phyloP scores from a whole-genome alignment of 2,113 vertebrate species.

The Zapus hudsonius region DNA sequence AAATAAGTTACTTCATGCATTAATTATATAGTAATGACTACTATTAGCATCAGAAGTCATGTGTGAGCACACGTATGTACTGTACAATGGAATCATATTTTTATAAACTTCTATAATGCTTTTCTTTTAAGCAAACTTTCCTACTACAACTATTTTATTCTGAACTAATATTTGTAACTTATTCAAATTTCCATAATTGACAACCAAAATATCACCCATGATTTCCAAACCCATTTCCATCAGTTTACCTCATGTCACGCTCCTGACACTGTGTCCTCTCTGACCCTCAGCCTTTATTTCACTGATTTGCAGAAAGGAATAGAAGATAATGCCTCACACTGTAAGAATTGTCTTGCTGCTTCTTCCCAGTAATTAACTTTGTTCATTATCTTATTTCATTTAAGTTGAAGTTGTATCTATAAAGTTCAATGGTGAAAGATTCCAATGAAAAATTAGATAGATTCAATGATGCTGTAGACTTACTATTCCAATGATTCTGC shows the following conservation, averaged over 20 bases:
- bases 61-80: accelerated
- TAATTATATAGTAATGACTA: background rate
- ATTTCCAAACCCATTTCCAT: background rate
- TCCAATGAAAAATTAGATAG: background rate
- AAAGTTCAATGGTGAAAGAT: background rate
- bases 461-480: background rate
- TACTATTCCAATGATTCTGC: background rate
- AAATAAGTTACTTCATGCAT: background rate
- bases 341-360: background rate
- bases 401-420: background rate
- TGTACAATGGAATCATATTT: background rate
- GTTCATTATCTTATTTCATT: conserved; percentile 2
- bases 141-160: background rate
- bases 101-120: background rate
- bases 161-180: background rate
- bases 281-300: background rate
- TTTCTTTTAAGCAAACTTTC: background rate
- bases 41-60: background rate
- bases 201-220: background rate
- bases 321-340: background rate
- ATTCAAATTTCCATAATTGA: background rate
- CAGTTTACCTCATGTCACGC: background rate
- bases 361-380: background rate
- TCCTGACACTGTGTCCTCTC: accelerated
- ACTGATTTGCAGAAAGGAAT: background rate